These are phyloP conservation scores for Microctenopoma stevenorrisi DNA, from an alignment of 2,797 vertebrate genomes.

Conservation along the genomic window DNA sequence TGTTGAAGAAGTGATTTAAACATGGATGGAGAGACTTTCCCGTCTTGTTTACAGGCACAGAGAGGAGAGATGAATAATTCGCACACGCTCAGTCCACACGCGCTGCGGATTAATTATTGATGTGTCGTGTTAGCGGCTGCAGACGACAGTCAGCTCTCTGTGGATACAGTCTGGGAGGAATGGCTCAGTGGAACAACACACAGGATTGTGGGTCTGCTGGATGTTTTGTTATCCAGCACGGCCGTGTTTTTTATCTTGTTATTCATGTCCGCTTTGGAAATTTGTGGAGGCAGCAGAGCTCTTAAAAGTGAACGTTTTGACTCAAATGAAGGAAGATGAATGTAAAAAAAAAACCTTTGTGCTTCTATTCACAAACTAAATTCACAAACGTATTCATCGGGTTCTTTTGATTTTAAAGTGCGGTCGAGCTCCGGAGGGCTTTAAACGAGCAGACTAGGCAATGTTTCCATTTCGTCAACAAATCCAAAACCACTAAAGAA, in stretches of 20 bases:
- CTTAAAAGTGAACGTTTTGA: not conserved
- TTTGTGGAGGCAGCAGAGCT: not conserved
- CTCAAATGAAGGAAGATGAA: not conserved
- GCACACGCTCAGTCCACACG: not conserved
- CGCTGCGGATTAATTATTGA: constrained; percentile 26
- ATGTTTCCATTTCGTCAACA: not conserved
- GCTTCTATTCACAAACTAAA: not conserved
- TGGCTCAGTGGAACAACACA: not conserved
- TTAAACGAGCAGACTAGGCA: not conserved
- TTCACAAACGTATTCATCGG: not conserved
- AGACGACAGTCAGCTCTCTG: not conserved
- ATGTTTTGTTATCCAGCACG: not conserved
- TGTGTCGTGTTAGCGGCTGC: constrained; percentile 3
- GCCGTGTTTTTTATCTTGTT: not conserved
- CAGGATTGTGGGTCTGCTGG: not conserved
- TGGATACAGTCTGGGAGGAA: not conserved
- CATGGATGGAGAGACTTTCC: constrained; percentile 34
- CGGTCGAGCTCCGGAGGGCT: not conserved
- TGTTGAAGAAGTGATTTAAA: constrained; percentile 44
- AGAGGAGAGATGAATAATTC: constrained; percentile 2
- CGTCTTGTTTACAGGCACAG: constrained; percentile 26
- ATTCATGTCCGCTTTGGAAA: not conserved
- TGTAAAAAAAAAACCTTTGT: not conserved
- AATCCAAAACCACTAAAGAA: not conserved
- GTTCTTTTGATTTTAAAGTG: not conserved